Base-by-base conservation (phyloP, 2,113 vertebrate genomes). In the Varanus salvator region DNA sequence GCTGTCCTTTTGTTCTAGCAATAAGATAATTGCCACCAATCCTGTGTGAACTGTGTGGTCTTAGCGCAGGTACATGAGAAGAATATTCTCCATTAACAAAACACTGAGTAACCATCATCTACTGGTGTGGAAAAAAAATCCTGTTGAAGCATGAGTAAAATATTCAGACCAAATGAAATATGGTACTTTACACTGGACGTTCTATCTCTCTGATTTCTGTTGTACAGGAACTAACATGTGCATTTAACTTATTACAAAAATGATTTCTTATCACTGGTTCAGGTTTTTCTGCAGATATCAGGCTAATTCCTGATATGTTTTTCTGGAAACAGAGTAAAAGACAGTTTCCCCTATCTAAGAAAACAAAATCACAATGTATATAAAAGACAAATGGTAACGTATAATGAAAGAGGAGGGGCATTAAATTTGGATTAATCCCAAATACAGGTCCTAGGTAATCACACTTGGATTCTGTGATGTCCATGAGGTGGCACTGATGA, bases 361-460 rank as follows among this genome's bases (percentile, higher is more conserved):
- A 88, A 78, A 78, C 6, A n/a, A 80, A 25, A 50, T 3, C 72
- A 57, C 25, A 27, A 25, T n/a, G 38, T 44, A 87, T 19, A 78
- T 19, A 85, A 19, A 82, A 48, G 77, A 31, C 9, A 64, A 77
- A 86, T 15, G 52, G 80, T 78, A 74, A 84, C 66, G 64, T 75
- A 27, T 52, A 71, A 90, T 29, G 75, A 84, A 75, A 82, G 34
- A 60, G 19, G 8, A 68, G 29, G 38, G 27, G 6, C n/a, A 50
- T 71, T 44, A 0, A 3, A 54, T 44, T 86, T 92, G 78, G 87
- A 29, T 81, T 82, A 57, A 3, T 7, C 84, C 89, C 84, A 71
- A n/a, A 87, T 77, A 84, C 68, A 87, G 68, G 83, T 90, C 34
- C 60, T 89, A 90, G 80, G 50, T 76, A 71, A 25, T 57, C 3